A percentile compares a stretch with the other conserved stretches of the same genome.
Evolutionary conservation across 2,888 invertebrate genomes (phyloP).

Genomic region (Drosophila ezoana): DNA sequence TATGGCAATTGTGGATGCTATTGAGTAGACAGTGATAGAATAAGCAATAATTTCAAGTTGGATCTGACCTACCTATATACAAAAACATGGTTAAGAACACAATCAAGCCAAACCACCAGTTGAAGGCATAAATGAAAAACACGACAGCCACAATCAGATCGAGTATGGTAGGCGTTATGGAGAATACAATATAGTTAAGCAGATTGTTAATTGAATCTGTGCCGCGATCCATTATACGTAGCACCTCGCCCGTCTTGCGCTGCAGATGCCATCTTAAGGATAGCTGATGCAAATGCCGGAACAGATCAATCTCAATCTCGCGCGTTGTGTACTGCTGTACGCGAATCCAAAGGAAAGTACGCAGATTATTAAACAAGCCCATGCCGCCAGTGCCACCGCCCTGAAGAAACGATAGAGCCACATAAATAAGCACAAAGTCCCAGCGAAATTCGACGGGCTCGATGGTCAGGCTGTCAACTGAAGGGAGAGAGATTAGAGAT

Average conservation of each 20-base stretch:
- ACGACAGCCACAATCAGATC: slow-evolving; percentile 96
- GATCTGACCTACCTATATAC: slow-evolving; percentile 92
- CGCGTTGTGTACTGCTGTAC: slow-evolving; percentile 98
- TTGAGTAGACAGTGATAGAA: neutral
- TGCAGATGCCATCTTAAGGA: slow-evolving; percentile 97
- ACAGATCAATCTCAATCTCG: slow-evolving; percentile 94
- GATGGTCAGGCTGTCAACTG: slow-evolving; percentile 92
- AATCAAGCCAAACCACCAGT: slow-evolving; percentile 97
- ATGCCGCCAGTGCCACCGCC: slow-evolving; percentile 97
- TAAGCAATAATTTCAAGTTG: neutral
- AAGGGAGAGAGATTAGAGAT: slow-evolving; percentile 10
- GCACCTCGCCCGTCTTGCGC: slow-evolving; percentile 98
- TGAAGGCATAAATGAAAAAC: slow-evolving; percentile 94
- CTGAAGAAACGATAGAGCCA: slow-evolving; percentile 95
- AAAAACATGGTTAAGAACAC: slow-evolving; percentile 96
- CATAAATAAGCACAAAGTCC: slow-evolving; percentile 95
- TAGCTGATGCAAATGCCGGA: slow-evolving; percentile 94
- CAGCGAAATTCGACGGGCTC: slow-evolving; percentile 90
- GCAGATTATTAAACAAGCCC: slow-evolving; percentile 96
- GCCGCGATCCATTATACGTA: slow-evolving; percentile 98
- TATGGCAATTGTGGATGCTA: slow-evolving; percentile 91
- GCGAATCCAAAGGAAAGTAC: slow-evolving; percentile 97
- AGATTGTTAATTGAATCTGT: slow-evolving; percentile 98
- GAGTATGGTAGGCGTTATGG: slow-evolving; percentile 95
- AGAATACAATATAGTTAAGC: slow-evolving; percentile 95